These are phyloP conservation scores for Lordiphosa clarofinis DNA, from an alignment of 1,140 invertebrate genomes.

Conservation along the genomic window DNA sequence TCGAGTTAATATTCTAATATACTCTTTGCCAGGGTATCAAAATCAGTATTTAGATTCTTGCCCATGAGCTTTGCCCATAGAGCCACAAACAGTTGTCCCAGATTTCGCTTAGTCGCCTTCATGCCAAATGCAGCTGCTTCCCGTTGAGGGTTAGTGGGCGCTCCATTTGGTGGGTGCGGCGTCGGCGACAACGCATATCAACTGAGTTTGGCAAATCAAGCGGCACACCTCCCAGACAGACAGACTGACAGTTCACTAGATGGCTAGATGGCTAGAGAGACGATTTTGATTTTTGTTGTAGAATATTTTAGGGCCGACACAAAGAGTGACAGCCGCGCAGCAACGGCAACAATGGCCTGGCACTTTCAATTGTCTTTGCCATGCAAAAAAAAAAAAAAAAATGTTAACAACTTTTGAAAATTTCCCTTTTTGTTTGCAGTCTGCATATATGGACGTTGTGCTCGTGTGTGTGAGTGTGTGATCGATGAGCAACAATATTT, in stretches of 20 bases:
- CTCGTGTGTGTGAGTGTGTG: slow-evolving; percentile 19
- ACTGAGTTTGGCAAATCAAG: slow-evolving; percentile 20
- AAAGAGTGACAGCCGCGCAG: slow-evolving; percentile 3
- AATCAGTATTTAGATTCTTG: no score
- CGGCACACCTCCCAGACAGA: slow-evolving; percentile 43
- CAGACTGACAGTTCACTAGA: slow-evolving; percentile 11
- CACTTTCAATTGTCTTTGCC: slow-evolving; percentile 64
- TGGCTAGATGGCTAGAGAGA: not conserved
- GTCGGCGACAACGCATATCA: no score
- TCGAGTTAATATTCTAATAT: no score
- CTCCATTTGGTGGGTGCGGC: no score
- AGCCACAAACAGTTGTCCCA: not conserved
- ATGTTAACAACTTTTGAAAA: slow-evolving; percentile 30
- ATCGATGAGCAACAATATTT: slow-evolving; percentile 64
- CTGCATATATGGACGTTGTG: slow-evolving; percentile 17
- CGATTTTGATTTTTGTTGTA: slow-evolving; percentile 32
- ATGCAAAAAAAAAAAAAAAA: slow-evolving; percentile 22
- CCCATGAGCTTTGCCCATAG: no score
- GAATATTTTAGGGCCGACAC: slow-evolving; percentile 49
- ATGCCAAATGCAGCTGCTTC: no score
- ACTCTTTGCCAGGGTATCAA: no score
- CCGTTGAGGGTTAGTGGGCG: no score
- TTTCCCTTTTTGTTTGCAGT: slow-evolving; percentile 57
- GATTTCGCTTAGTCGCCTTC: not conserved
- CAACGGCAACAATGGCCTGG: slow-evolving; percentile 21